Percentiles rank a stretch among this genome's conserved stretches.
These are phyloP conservation scores for Enchytraeus crypticus DNA, from an alignment of 2,888 invertebrate species.

Conservation along the genomic window DNA sequence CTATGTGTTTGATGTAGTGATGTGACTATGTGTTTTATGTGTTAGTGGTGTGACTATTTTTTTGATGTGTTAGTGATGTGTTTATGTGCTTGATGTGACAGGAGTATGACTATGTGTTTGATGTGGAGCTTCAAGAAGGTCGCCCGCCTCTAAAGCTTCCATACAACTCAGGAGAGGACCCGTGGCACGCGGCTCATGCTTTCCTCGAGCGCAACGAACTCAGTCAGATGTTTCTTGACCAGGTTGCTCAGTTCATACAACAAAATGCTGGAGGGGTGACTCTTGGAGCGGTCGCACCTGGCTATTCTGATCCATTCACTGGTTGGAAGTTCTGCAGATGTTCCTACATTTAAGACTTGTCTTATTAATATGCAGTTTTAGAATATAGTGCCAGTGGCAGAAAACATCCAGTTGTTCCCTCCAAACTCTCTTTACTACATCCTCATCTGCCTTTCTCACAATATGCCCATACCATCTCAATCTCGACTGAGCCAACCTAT, in stretches of 20 bases:
- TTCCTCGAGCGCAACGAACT: constrained; percentile 78
- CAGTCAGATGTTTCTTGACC: constrained; percentile 74
- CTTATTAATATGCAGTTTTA: background rate
- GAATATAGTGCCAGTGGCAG: background rate
- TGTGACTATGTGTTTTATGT: constrained; percentile 84
- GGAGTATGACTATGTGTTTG: constrained; percentile 90
- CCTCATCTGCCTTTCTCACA: no score
- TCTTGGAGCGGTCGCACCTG: constrained; percentile 30
- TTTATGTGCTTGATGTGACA: constrained; percentile 30
- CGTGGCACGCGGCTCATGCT: constrained; percentile 79
- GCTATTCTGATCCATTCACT: constrained; percentile 57
- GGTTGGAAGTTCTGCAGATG: constrained; percentile 42
- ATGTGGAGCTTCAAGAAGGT: constrained; percentile 87
- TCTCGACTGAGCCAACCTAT: no score
- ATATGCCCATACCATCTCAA: no score
- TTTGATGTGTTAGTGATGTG: background rate
- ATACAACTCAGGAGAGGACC: constrained; percentile 80
- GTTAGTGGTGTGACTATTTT: no score
- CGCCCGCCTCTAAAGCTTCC: constrained; percentile 79
- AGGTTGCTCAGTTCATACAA: constrained; percentile 65
- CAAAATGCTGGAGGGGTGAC: constrained; percentile 62
- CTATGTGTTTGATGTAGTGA: no score
- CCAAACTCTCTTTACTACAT: no score
- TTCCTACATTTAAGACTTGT: no score
- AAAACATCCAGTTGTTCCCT: no score